Conservation (phyloP, 1,140 invertebrate genomes). For the Drosophila malerkotliana region DNA sequence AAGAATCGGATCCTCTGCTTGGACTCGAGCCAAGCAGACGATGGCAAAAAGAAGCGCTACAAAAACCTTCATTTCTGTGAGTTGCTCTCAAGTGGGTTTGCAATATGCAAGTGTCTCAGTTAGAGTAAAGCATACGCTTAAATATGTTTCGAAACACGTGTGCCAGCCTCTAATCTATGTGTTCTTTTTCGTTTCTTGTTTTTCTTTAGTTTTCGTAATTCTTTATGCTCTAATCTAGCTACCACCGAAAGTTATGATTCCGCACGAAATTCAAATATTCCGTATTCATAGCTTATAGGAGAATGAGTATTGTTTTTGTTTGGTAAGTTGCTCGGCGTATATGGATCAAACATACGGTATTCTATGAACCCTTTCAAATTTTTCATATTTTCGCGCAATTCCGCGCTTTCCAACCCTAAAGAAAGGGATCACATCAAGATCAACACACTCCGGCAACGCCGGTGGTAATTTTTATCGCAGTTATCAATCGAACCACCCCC, state of each 20-base stretch:
- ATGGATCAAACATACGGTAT: too few species aligned
- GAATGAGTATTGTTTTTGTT: not conserved
- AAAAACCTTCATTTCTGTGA: slow-evolving; percentile 43
- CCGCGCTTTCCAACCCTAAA: not conserved
- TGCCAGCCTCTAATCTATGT: slow-evolving; percentile 24
- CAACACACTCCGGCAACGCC: not conserved
- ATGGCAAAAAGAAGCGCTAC: slow-evolving; percentile 30
- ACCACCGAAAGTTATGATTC: slow-evolving; percentile 18
- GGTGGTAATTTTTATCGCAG: slow-evolving; percentile 1
- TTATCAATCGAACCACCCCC: slow-evolving; percentile 15
- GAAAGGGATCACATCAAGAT: not conserved
- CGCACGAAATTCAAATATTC: slow-evolving; percentile 49
- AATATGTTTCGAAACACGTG: slow-evolving; percentile 57
- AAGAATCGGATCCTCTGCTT: slow-evolving; percentile 10
- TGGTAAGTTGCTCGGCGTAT: too few species aligned
- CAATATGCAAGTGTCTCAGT: slow-evolving; percentile 37
- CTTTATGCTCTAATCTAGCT: slow-evolving; percentile 2
- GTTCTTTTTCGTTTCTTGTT: slow-evolving; percentile 6
- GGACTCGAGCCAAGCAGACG: slow-evolving; percentile 2
- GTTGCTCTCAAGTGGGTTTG: slow-evolving; percentile 21
- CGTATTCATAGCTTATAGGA: slow-evolving; percentile 21
- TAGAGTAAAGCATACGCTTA: slow-evolving; percentile 26
- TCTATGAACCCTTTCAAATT: too few species aligned
- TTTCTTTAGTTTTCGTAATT: not conserved
- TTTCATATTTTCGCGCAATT: not conserved